phyloP scores from a whole-genome alignment of 2,797 vertebrate genomes.

The Melanotaenia parkinsoni region DNA sequence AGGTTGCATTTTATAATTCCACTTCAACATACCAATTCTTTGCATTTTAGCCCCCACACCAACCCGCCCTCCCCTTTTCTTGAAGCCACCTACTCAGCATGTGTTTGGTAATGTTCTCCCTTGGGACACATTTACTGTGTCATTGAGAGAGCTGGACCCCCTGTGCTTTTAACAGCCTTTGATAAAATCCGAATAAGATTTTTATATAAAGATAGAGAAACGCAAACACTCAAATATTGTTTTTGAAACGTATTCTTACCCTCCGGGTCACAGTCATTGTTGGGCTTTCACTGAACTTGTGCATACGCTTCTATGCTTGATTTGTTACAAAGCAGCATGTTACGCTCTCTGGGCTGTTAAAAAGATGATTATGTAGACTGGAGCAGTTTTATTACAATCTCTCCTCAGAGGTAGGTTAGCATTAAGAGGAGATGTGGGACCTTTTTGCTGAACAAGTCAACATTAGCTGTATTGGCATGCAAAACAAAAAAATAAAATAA shows the following conservation, averaged over 20 bases:
- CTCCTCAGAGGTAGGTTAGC: conserved; percentile 34
- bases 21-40: not conserved
- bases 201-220: not conserved
- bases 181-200: not conserved
- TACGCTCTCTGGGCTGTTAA: conserved; percentile 5
- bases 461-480: conserved; percentile 8
- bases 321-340: not conserved
- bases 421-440: conserved; percentile 51
- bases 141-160: not conserved
- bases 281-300: not conserved
- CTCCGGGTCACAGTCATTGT: not conserved
- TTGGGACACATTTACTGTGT: not conserved
- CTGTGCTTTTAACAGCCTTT: not conserved
- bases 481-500: not conserved
- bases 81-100: not conserved
- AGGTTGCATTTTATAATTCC: not conserved
- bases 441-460: conserved; percentile 58
- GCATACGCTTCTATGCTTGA: conserved; percentile 1
- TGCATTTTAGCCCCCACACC: not conserved
- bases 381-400: conserved; percentile 43
- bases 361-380: conserved; percentile 21
- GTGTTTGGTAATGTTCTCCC: conserved; percentile 2
- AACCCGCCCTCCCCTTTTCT: not conserved
- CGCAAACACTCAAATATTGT: not conserved
- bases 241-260: not conserved